Conservation (phyloP, 2,888 invertebrate genomes). For the Therioaphis trifolii region DNA sequence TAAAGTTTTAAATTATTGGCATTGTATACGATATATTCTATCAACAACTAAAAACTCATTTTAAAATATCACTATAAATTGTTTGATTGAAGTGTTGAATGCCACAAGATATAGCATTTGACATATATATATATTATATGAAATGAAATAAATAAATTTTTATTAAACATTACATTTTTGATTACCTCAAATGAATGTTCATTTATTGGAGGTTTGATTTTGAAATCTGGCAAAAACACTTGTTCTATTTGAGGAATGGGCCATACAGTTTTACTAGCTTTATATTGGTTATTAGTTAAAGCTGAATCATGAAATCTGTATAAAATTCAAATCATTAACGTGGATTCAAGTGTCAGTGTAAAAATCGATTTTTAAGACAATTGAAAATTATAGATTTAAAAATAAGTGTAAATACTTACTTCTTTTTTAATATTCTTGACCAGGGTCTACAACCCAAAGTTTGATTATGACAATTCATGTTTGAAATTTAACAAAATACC, state of each 20-base stretch:
- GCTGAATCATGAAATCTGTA: constrained; percentile 77
- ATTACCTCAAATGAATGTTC: constrained; percentile 72
- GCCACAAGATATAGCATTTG: no score
- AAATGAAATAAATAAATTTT: no score
- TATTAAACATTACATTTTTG: neutral
- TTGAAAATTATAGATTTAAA: neutral
- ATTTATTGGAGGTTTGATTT: constrained; percentile 75
- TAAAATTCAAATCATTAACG: neutral
- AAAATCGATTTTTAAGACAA: no score
- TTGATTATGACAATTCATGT: constrained; percentile 68
- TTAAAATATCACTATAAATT: no score
- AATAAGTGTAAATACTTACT: constrained; percentile 63
- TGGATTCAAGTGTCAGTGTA: no score
- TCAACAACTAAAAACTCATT: no score
- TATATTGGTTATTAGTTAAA: constrained; percentile 73
- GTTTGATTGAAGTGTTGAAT: no score
- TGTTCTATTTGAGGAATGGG: constrained; percentile 85
- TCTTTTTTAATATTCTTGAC: constrained; percentile 71
- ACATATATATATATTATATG: no score
- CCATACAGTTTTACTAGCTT: constrained; percentile 80
- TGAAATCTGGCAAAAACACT: constrained; percentile 89
- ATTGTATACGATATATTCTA: no score
- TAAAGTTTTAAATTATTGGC: no score
- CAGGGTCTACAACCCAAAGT: constrained; percentile 73
- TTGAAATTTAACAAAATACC: constrained; percentile 12